Evolutionary conservation across 2,797 vertebrate genomes (phyloP), one percentile per base, ranked within the genome.

Genomic region (Urosaurus nigricauda): DNA sequence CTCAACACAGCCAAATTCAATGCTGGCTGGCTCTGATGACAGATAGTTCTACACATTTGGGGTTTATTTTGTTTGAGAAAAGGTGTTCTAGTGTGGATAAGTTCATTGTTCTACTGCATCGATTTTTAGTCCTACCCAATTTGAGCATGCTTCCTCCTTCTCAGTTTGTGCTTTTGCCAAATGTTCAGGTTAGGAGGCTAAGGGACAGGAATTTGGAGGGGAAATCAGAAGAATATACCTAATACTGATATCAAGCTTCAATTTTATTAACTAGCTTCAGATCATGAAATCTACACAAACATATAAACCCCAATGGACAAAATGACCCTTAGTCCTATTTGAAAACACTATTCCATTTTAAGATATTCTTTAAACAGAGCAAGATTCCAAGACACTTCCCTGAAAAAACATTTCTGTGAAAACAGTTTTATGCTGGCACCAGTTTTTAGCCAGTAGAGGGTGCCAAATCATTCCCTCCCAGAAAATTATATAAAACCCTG

Each of bases 391-490:
- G 47, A 14, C n/a, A 47, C 7, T 75, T 24, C 12, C 24, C 13
- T 26, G 9, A 7, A 63, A 17, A 37, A 78, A 70, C 2, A 16
- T 35, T 24, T 68, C 29, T 32, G 24, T 37, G 24, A 29, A 81
- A 74, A 81, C 65, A 51, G 5, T 1, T 16, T 40, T 4, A 12
- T 65, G 63, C 35, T 56, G 35, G 14, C n/a, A 35, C 17, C 9
- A 32, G n/a, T 2, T 26, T 16, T 0, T 12, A n/a, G 56, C 90
- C 94, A 92, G 90, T 63, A 93, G 95, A 93, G 94, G 93, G 93
- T 83, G 93, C 91, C 88, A 79, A 53, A 90, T 89, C 56, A 89
- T 17, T 81, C 21, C 3, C 43, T 58, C 47, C 35, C 40, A 43
- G 19, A 19, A 75, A 40, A 24, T 75, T 21, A 56, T 87, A n/a